Conservation (phyloP, 2,888 invertebrate species). For the Ptilodon capucinus region DNA sequence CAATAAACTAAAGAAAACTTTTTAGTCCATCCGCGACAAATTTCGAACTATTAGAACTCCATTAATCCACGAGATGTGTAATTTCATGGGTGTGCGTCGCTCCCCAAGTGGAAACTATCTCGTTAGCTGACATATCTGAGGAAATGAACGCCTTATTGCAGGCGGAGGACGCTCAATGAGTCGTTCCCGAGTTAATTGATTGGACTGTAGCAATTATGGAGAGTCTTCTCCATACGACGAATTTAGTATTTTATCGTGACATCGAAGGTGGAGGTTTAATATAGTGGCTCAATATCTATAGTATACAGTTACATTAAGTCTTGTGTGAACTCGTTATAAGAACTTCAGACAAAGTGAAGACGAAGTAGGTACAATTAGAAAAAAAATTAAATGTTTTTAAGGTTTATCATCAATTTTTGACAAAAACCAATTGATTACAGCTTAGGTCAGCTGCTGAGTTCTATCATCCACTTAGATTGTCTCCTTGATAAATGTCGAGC, state of each 20-base stretch:
- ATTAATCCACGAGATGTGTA: conserved; percentile 25
- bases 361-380: no score
- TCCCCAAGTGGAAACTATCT: conserved; percentile 22
- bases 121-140: conserved; percentile 24
- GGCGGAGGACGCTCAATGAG: neutral
- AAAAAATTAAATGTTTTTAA: neutral
- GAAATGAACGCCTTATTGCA: conserved; percentile 26
- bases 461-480: neutral
- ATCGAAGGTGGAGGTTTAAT: no score
- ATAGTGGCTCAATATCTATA: no score
- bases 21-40: neutral
- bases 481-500: neutral
- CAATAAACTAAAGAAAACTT: neutral
- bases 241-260: no score
- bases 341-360: no score
- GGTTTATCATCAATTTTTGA: no score
- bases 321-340: no score
- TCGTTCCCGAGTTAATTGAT: conserved; percentile 12
- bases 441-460: neutral
- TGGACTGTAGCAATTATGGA: neutral
- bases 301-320: no score
- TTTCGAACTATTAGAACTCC: conserved; percentile 20
- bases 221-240: neutral
- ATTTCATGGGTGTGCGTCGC: conserved; percentile 24
- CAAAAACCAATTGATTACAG: neutral